phyloP scores from a whole-genome alignment of 1,140 invertebrate species.

The Triops longicaudatus region DNA sequence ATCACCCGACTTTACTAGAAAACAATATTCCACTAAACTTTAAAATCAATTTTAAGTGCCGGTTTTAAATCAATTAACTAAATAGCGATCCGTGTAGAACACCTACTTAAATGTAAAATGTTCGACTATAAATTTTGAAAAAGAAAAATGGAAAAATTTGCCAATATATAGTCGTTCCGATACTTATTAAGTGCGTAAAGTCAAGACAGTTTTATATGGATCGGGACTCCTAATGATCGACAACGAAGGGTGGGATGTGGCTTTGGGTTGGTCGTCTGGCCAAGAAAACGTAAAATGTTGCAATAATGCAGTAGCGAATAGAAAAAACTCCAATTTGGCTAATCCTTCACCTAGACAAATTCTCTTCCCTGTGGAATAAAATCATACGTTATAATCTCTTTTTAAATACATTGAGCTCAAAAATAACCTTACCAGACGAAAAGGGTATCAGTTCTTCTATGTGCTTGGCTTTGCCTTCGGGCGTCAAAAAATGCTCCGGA shows the following conservation, averaged over 20 bases:
- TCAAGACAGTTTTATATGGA: background rate
- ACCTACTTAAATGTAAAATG: too few species aligned
- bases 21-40: too few species aligned
- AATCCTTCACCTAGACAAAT: constrained; percentile 77
- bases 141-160: too few species aligned
- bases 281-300: constrained; percentile 60
- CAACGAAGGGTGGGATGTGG: background rate
- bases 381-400: constrained; percentile 15
- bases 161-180: too few species aligned
- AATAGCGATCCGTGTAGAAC: too few species aligned
- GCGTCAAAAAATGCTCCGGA: constrained; percentile 30
- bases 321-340: constrained; percentile 73
- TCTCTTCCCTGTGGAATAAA: constrained; percentile 52
- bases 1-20: too few species aligned
- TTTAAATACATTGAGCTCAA: background rate
- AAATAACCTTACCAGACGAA: constrained; percentile 25
- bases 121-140: too few species aligned
- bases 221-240: background rate
- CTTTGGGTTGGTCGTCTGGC: constrained; percentile 10
- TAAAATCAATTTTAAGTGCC: too few species aligned
- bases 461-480: constrained; percentile 29
- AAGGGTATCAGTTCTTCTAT: constrained; percentile 30
- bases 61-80: too few species aligned
- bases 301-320: constrained; percentile 66
- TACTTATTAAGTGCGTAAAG: background rate